phyloP scores from a whole-genome alignment of 2,888 invertebrate species.

The Nephrotoma flavescens region DNA sequence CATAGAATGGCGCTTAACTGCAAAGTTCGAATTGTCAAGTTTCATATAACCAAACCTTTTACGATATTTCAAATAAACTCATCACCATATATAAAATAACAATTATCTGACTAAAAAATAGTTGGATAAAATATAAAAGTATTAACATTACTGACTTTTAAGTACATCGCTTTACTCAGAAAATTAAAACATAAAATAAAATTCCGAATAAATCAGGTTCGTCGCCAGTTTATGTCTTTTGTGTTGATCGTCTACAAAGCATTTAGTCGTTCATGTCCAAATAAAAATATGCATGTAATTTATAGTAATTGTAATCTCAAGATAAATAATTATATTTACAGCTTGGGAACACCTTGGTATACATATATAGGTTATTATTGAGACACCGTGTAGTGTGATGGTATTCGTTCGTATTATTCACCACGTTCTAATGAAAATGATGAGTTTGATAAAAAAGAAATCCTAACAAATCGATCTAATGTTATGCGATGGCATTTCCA shows the following conservation, averaged over 20 bases:
- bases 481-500: not conserved
- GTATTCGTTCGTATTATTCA: not conserved
- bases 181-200: not conserved
- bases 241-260: not conserved
- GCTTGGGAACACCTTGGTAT: not conserved
- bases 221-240: not conserved
- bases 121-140: too few species aligned
- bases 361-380: not conserved
- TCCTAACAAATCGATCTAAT: not conserved
- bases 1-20: too few species aligned
- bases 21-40: too few species aligned
- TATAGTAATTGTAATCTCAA: not conserved
- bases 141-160: not conserved
- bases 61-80: too few species aligned
- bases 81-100: too few species aligned
- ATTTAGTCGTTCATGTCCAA: not conserved
- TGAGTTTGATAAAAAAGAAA: not conserved
- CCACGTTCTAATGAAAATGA: not conserved
- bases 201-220: not conserved
- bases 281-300: not conserved
- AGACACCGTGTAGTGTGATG: not conserved
- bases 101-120: too few species aligned
- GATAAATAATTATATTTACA: not conserved
- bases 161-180: not conserved
- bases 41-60: too few species aligned